Conservation (phyloP, 1,140 invertebrate species). For the Aporrectodea caliginosa region DNA sequence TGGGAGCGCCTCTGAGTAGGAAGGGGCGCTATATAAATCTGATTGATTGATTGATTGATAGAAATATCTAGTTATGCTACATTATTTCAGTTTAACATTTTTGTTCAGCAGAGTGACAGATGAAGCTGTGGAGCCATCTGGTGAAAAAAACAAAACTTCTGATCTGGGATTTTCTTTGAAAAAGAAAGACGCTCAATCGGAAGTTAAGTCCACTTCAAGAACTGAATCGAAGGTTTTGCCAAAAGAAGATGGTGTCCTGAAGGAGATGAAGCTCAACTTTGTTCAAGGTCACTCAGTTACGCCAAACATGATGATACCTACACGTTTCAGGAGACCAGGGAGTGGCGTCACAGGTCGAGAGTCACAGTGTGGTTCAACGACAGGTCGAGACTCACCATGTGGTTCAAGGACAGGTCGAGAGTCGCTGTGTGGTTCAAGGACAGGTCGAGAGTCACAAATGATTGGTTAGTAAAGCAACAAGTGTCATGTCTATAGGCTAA, state of each 20-base stretch:
- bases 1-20: too few species aligned
- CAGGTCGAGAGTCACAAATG: not conserved
- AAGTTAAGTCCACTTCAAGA: not conserved
- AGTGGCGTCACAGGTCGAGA: not conserved
- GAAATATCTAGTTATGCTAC: too few species aligned
- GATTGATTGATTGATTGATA: too few species aligned
- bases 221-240: not conserved
- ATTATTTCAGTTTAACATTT: too few species aligned
- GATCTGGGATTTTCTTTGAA: not conserved
- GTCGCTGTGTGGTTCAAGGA: not conserved
- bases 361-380: not conserved
- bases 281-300: not conserved
- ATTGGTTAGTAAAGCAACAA: not conserved
- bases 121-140: too few species aligned
- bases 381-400: not conserved
- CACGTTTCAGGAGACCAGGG: not conserved
- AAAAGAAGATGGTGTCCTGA: not conserved
- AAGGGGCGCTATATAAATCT: too few species aligned
- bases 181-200: not conserved
- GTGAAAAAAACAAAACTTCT: too few species aligned
- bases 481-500: too few species aligned
- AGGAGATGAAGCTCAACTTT: not conserved
- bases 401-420: not conserved
- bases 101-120: too few species aligned
- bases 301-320: not conserved